Evolutionary conservation across 2,113 vertebrate species (phyloP), one percentile per base, ranked within the genome.

Genomic region (Petrocephalus zakoni): DNA sequence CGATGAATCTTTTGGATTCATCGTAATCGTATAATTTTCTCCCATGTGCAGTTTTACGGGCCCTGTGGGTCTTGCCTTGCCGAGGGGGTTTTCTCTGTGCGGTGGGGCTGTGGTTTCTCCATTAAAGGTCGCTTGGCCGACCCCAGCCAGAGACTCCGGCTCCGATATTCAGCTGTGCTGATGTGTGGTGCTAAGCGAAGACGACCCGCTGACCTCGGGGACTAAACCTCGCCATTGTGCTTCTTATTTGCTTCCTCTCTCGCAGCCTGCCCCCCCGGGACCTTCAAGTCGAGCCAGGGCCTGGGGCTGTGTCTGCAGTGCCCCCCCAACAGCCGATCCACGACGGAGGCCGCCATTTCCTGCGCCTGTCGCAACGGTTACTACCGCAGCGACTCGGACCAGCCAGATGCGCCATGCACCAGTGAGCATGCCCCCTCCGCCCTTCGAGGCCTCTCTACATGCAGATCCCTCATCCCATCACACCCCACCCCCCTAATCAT

Each of bases 321-420:
- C 64, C 98, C 98, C 52, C 89, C 96, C 49, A 99, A 99, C 95
- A 99, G 98, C 94, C 96, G 98, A 85, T 99, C 98, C 87, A 96
- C 94, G 0, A 91, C 96, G 0, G 98, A 99, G 91, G 97, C 97
- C 0, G 97, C 98, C 0, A 96, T 96, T 49, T 90, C 98, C 93
- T 99, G 98, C 15, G 95, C 95, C 51, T 99, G 98, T 92, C 97
- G 98, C 91, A 99, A 98, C 0, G 98, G 98, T 52, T 99, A 98
- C 93, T 99, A 99, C 93, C 94, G 98, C 1, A 97, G 97, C 0
- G 98, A 99, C 47, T 95, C 94, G 21, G 98, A 98, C 91, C 96
- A 94, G 0, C 97, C 98, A 0, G 95, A 98, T 47, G 95, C 96
- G 47, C 96, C 97, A 68, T 99, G 98, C 92, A 99, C 98, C 88